Conservation (phyloP, 2,113 vertebrate genomes). For the Campylomormyrus tamandua region DNA sequence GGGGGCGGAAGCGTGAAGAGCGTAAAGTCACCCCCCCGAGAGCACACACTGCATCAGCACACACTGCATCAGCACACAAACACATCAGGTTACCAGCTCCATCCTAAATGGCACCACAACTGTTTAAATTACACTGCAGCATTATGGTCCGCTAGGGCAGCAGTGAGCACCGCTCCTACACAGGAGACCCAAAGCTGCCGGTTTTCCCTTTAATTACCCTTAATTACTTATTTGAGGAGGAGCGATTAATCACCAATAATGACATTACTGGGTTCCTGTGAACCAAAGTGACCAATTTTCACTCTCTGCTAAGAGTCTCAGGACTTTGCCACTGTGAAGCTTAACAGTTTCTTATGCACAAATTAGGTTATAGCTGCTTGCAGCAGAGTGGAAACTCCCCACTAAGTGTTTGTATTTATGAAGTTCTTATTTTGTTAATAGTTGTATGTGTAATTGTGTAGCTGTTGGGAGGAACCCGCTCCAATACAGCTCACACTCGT, state of each 20-base stretch:
- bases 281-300: not conserved
- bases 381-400: not conserved
- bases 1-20: not conserved
- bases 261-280: not conserved
- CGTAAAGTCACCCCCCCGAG: not conserved
- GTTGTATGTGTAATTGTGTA: not conserved
- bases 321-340: too few species aligned
- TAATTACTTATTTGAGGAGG: not conserved
- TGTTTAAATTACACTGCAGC: not conserved
- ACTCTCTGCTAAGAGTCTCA: not conserved
- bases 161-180: not conserved
- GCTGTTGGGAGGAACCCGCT: not conserved
- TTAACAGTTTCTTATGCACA: not conserved
- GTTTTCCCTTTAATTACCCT: not conserved
- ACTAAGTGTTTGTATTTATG: not conserved
- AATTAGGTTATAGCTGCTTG: not conserved
- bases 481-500: not conserved
- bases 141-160: not conserved
- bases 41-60: not conserved
- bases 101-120: not conserved
- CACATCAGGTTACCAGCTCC: not conserved
- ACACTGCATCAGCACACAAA: not conserved
- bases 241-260: not conserved
- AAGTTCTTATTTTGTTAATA: not conserved
- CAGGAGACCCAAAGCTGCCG: not conserved